Base-by-base conservation (phyloP, 1,140 invertebrate genomes). In the Drosophila subpulchrella region DNA sequence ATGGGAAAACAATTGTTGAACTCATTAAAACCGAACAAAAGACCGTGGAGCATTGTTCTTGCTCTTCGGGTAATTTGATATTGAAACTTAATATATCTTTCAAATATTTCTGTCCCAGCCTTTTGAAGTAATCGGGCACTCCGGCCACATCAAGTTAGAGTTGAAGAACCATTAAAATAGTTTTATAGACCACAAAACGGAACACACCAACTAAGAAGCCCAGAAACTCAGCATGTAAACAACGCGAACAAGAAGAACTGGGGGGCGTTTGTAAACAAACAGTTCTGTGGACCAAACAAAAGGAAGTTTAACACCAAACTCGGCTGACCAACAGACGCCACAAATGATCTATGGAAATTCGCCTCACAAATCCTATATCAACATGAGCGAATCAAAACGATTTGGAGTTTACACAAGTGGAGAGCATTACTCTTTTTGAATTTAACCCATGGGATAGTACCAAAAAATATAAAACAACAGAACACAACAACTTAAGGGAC, bases 321-420 rank as follows among this genome's bases (percentile, higher is more conserved):
- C 41, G 44, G 76, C 74, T 78, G 81, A 86, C 70, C 83, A 66
- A 55, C 63, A 78, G 75, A 78, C 66, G 78, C 66, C 74, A 78
- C 82, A 81, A 86, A 78, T 85, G 83, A 85, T 88, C 83, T 85
- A 82, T 88, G 62, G 78, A 78, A 88, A 78, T 82, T 74, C 62
- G 8, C 13, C 48, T 65, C 47, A 17, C 55, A 79, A 41, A 60
- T 55, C 46, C 62, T 56, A 15, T 38, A 63, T 61, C 39, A 56
- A 61, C 60, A 55, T 44, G 39, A 42, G 51, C 66, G 53, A 71
- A 72, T 71, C 68, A 71, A 58, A 72, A 68, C 53, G 53, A 30
- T 50, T 30, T 30, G 36, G 38, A 78, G 83, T 79, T 88, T 88
- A 86, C 72, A 83, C 73, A 72, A 77, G 63, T 76, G 38, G 42